phyloP scores from a whole-genome alignment of 2,888 invertebrate genomes.

The Ecdyonurus torrentis region DNA sequence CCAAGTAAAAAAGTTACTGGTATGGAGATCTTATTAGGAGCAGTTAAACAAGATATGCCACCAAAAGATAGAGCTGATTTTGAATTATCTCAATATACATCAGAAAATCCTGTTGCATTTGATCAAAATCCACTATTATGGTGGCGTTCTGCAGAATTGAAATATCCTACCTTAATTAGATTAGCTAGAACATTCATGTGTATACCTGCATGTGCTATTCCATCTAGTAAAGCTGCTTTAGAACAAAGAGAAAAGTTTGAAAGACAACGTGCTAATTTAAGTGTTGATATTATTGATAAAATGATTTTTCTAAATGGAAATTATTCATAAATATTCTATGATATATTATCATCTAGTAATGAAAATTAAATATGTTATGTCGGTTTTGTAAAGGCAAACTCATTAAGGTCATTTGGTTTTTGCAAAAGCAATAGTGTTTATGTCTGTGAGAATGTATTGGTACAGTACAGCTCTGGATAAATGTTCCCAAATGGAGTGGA shows the following conservation, averaged over 20 bases:
- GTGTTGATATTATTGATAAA: slow-evolving; percentile 27
- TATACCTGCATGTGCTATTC: slow-evolving; percentile 28
- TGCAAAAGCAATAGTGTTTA: no score
- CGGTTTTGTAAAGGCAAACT: no score
- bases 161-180: slow-evolving; percentile 27
- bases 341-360: no score
- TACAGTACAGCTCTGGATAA: no score
- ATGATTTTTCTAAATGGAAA: slow-evolving; percentile 26
- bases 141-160: slow-evolving; percentile 25
- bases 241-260: slow-evolving; percentile 25
- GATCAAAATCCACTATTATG: slow-evolving; percentile 28
- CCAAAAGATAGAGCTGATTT: slow-evolving; percentile 27
- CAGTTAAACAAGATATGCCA: slow-evolving; percentile 24
- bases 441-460: no score
- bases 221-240: slow-evolving; percentile 24
- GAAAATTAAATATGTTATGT: no score
- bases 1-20: slow-evolving; percentile 22
- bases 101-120: slow-evolving; percentile 27
- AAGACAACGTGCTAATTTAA: slow-evolving; percentile 24
- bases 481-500: no score
- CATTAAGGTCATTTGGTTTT: no score
- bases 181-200: slow-evolving; percentile 28
- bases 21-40: slow-evolving; percentile 27
- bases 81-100: slow-evolving; percentile 29
- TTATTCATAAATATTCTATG: no score